Percentiles rank a stretch among this genome's conserved stretches.
Evolutionary conservation across 2,113 vertebrate species (phyloP).

Genomic region (Carollia perspicillata): DNA sequence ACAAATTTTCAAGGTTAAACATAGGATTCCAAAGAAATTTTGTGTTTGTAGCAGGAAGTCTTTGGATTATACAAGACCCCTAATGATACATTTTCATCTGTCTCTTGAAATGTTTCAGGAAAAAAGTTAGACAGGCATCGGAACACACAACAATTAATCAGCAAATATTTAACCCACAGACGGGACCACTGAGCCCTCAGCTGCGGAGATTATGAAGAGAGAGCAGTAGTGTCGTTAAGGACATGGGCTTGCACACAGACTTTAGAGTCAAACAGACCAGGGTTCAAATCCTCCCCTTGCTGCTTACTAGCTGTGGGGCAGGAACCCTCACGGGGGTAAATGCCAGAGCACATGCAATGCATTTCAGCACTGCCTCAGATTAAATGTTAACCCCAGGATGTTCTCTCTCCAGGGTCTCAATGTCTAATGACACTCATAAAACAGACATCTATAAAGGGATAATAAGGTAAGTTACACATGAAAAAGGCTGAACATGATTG

Average conservation of each 20-base stretch:
- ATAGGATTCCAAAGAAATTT: not conserved
- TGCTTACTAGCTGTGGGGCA: not conserved
- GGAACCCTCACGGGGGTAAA: not conserved
- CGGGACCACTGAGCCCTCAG: not conserved
- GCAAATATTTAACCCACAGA: not conserved
- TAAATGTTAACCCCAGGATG: not conserved
- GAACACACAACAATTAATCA: not conserved
- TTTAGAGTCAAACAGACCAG: not conserved
- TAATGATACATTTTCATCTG: not conserved
- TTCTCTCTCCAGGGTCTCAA: not conserved
- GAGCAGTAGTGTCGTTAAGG: not conserved
- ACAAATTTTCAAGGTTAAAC: not conserved
- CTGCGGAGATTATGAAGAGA: not conserved
- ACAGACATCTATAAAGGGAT: not conserved
- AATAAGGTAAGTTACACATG: not conserved
- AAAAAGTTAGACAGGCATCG: not conserved
- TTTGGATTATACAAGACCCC: not conserved
- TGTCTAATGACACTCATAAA: not conserved
- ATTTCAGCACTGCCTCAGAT: not conserved
- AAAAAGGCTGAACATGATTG: not conserved
- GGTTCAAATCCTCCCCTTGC: not conserved
- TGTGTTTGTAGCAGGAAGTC: not conserved
- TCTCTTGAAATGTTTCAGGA: not conserved
- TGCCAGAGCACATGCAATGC: accelerated
- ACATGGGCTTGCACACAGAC: not conserved